A percentile compares a stretch with the other conserved stretches of the same genome.
Evolutionary conservation across 2,797 vertebrate genomes (phyloP).

Genomic region (Meda fulgida): DNA sequence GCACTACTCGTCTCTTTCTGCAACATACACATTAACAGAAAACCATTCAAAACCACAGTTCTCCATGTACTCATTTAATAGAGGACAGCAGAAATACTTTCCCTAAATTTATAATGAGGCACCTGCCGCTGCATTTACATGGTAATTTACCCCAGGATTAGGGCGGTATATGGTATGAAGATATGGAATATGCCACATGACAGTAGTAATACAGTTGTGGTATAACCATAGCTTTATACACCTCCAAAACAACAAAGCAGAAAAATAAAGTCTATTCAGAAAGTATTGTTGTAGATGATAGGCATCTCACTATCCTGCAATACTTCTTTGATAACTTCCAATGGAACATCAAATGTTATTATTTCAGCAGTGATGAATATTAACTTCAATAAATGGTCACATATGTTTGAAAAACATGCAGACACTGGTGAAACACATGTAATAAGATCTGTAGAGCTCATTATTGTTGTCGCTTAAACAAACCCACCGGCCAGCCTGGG

Average conservation of each 20-base stretch:
- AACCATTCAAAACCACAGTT: too few relatives aligned
- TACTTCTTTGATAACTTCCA: not conserved
- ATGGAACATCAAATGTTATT: not conserved
- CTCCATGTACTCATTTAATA: not conserved
- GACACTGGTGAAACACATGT: not conserved
- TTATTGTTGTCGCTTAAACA: not conserved
- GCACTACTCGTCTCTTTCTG: slow-evolving; percentile 99
- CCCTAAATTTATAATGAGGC: not conserved
- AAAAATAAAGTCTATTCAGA: not conserved
- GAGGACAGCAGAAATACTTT: not conserved
- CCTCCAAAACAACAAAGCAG: not conserved
- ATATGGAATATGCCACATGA: not conserved
- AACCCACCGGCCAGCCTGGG: slow-evolving; percentile 94
- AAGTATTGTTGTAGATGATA: not conserved
- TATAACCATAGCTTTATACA: not conserved
- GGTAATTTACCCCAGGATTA: not conserved
- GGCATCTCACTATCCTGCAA: not conserved
- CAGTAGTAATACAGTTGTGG: not conserved
- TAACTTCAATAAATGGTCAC: not conserved
- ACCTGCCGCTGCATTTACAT: not conserved
- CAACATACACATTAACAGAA: slow-evolving; percentile 13
- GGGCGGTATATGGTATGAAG: not conserved
- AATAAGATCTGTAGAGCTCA: not conserved
- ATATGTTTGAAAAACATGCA: not conserved
- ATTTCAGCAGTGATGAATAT: not conserved